Percentiles rank a stretch among this genome's conserved stretches.
These are phyloP conservation scores for Heliconius nattereri DNA, from an alignment of 1,140 invertebrate genomes.

Conservation along the genomic window DNA sequence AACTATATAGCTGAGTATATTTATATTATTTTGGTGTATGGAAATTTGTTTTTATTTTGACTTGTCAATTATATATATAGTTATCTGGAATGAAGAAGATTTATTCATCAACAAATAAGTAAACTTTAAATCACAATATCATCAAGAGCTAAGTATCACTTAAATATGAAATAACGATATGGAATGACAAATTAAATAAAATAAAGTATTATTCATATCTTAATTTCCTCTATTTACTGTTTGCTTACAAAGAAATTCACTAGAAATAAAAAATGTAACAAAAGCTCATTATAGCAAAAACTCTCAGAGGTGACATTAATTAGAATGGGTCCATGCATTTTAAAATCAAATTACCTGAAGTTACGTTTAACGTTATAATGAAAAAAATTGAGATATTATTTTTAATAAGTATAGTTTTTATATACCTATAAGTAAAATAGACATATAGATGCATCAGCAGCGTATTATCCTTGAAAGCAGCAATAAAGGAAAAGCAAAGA, in stretches of 20 bases:
- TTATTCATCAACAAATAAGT: background rate
- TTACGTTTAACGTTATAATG: conserved; percentile 3
- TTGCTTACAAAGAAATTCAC: background rate
- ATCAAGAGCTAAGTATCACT: background rate
- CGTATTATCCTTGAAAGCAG: background rate
- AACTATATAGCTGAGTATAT: background rate
- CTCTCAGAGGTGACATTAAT: conserved; percentile 24
- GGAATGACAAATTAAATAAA: background rate
- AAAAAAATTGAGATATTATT: background rate
- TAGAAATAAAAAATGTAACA: background rate
- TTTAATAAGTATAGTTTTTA: background rate
- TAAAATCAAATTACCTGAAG: conserved; percentile 21
- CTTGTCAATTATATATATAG: too few relatives aligned
- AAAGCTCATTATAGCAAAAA: background rate
- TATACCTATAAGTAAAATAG: background rate
- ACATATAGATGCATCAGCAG: background rate
- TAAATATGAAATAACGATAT: background rate
- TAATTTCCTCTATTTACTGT: background rate
- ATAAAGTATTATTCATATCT: background rate
- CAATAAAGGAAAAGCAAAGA: background rate
- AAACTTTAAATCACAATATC: background rate
- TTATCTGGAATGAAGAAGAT: background rate
- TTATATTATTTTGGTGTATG: too few relatives aligned
- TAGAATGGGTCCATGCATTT: conserved; percentile 10
- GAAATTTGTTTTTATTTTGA: too few relatives aligned